Base-by-base conservation (phyloP, 1,140 invertebrate species). In the Drosophila albomicans region DNA sequence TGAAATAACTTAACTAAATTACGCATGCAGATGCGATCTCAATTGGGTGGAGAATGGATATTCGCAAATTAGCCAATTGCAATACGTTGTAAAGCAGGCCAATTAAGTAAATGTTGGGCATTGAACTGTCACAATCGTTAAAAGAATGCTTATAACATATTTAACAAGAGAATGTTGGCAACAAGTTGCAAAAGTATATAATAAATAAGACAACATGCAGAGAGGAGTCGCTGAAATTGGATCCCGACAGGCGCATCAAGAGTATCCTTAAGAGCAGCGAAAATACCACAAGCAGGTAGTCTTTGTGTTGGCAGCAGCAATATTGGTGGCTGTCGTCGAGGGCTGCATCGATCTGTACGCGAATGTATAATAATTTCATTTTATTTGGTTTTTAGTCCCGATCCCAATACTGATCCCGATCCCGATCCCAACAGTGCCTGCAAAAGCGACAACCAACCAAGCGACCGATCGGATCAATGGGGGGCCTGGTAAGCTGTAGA, bases 81-180 rank as follows among this genome's bases (percentile, higher is more conserved):
- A 35, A 32, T 32, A 6, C n/a, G 5, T 49, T 30, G 25, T 15
- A 5, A 10, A n/a, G 5, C 1, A 8, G n/a, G 3, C 13, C 35
- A 46, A 63, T 69, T 52, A 38, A 63, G 48, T 25, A 25, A 52
- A 49, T 15, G 45, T 38, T 62, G 61, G 32, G 51, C 62, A 72
- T 66, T 66, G 52, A 64, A 81, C 82, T 84, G 82, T 85, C 81
- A 86, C 61, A 81, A 85, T 75, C 68, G 57, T 64, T 59, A 52
- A 74, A 61, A 84, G 81, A 85, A 85, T 84, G 59, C 68, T 77
- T 82, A 82, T 82, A 82, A 82, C 75, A 82, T 82, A 82, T 81
- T 81, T 78, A 81, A 58, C 63, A 52, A 46, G 20, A 57, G 78
- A 78, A 73, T 61, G 49, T 46, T 68, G 57, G 51, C 65, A 52